Evolutionary conservation across 2,113 vertebrate genomes (phyloP).

Genomic region (Podilymbus podiceps): DNA sequence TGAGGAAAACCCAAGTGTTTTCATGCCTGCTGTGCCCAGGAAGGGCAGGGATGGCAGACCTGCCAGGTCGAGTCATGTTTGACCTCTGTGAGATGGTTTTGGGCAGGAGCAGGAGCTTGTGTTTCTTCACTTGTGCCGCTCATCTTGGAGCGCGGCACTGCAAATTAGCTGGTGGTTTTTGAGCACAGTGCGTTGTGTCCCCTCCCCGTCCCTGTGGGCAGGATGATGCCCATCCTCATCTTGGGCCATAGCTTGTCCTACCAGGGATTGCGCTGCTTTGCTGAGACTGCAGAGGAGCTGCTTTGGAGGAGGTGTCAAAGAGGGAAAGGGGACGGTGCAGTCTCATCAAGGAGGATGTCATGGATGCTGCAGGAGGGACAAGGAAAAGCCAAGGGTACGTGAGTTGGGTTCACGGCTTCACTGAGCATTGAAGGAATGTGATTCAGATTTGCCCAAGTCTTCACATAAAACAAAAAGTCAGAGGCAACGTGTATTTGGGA

Average conservation of each 20-base stretch:
- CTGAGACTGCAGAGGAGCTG: background rate
- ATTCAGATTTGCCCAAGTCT: background rate
- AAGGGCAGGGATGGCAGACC: background rate
- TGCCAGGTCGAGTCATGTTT: background rate
- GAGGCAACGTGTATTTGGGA: background rate
- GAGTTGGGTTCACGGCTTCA: background rate
- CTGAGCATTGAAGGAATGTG: background rate
- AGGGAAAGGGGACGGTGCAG: background rate
- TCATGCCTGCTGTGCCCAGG: background rate
- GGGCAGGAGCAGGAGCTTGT: background rate
- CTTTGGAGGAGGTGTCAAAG: background rate
- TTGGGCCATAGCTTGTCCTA: background rate
- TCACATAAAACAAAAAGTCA: background rate
- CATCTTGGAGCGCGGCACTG: background rate
- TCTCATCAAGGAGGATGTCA: background rate
- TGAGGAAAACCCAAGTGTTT: background rate
- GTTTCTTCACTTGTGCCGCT: fast-evolving
- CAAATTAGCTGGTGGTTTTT: background rate
- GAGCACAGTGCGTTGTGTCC: fast-evolving
- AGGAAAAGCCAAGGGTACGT: background rate
- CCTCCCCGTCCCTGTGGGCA: background rate
- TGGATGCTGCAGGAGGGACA: background rate
- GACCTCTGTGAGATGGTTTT: background rate
- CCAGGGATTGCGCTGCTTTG: background rate
- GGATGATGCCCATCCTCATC: background rate